phyloP scores from a whole-genome alignment of 1,140 invertebrate species.

The Drosophila kanapiae region DNA sequence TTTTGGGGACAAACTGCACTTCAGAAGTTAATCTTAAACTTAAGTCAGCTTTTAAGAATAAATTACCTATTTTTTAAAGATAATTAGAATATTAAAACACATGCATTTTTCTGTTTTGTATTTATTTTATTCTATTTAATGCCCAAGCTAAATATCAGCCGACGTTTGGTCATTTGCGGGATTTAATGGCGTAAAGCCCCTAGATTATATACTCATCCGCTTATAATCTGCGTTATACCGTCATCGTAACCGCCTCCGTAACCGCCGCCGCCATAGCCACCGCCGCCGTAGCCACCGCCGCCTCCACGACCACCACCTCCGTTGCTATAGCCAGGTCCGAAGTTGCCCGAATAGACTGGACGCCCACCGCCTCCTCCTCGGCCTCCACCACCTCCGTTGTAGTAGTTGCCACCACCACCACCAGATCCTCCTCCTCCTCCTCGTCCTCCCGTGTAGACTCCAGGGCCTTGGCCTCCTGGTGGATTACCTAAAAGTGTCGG shows the following conservation, averaged over 20 bases:
- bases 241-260: constrained; percentile 43
- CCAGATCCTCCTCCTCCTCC: constrained; percentile 18
- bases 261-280: constrained; percentile 11
- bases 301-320: constrained; percentile 37
- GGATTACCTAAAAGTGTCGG: constrained; percentile 66
- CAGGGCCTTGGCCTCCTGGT: constrained; percentile 63
- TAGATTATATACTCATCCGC: constrained; percentile 45
- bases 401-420: constrained; percentile 21
- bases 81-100: not conserved
- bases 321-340: constrained; percentile 61
- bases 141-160: constrained; percentile 20
- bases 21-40: not conserved
- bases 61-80: not conserved
- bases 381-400: constrained; percentile 42
- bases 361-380: constrained; percentile 53
- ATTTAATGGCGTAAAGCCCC: constrained; percentile 1
- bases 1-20: not conserved
- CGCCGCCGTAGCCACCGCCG: constrained; percentile 11
- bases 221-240: constrained; percentile 63
- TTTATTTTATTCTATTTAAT: constrained; percentile 27
- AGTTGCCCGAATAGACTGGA: constrained; percentile 68
- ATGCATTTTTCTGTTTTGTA: not conserved
- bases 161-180: constrained; percentile 15
- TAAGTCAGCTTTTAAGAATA: not conserved
- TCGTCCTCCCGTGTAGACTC: constrained; percentile 55